Evolutionary conservation across 2,888 invertebrate species (phyloP), one percentile per base, ranked within the genome.

Genomic region (Ceraclea dissimilis): DNA sequence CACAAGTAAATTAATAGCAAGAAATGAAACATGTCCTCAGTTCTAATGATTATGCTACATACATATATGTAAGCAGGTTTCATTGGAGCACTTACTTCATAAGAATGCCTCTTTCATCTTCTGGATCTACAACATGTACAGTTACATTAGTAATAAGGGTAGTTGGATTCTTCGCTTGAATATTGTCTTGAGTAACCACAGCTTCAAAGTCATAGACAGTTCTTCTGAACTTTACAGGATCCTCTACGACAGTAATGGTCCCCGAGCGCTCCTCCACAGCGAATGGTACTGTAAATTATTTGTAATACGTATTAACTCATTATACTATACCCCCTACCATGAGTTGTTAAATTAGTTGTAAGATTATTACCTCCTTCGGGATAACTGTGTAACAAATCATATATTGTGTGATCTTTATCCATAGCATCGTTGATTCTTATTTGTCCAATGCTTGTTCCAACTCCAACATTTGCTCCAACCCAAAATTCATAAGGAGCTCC

Each of bases 401-500:
- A 92, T 62, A 88, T 80, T 1, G 84, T 79, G 50, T 81, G 82
- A 60, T 80, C 81, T 51, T 79, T 82, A 54, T 85, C 83, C 64
- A 85, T 80, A 2, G 83, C 83, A 54, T 89, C 83, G 22, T 85
- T 87, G 1, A 90, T 82, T 60, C 88, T 79, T 51, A 93, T 86
- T 72, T 92, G 92, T 0, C 92, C 92, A 44, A 92, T 85, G 63
- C 90, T 91, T 0, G 90, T 89, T 8, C 92, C 92, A 60, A 92
- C 79, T 1, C 86, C 85, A 4, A 90, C 90, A 66, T 87, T 89
- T n/a, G 84, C 84, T 0, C 91, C 91, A 26, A 92, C 90, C 91
- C 92, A 92, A 69, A 93, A 92, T 66, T 91, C 90, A 65, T 91
- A 93, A 0, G 92, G 91, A 1, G 90, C 84, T 21, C 90, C 90